These are phyloP conservation scores for Gymnothorax reevesii DNA, from an alignment of 2,797 vertebrate genomes.

Conservation along the genomic window DNA sequence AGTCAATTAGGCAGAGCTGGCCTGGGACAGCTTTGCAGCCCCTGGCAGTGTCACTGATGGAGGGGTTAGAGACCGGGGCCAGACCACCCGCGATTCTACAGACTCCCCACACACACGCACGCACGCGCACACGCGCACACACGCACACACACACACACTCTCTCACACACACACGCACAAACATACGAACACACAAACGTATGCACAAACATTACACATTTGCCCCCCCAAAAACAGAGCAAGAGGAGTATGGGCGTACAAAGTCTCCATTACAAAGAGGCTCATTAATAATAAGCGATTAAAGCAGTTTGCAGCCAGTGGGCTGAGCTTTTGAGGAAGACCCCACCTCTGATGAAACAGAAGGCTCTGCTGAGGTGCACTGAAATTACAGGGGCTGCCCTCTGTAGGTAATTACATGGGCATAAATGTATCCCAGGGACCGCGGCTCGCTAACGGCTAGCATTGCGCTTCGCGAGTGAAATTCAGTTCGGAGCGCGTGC, in stretches of 20 bases:
- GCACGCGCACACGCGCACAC: conserved; percentile 19
- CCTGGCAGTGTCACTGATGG: conserved; percentile 60
- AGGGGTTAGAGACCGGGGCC: conserved; percentile 56
- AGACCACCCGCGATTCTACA: conserved; percentile 62
- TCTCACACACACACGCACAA: not conserved
- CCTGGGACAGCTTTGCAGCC: conserved; percentile 61
- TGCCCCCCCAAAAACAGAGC: conserved; percentile 28
- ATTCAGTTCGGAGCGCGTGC: not conserved
- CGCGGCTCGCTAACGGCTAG: not conserved
- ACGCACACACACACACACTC: conserved; percentile 17
- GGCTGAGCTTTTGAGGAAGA: not conserved
- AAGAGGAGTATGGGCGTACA: not conserved
- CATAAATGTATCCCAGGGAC: not conserved
- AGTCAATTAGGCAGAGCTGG: conserved; percentile 75
- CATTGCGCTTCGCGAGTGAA: not conserved
- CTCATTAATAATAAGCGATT: conserved; percentile 56
- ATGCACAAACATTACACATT: not conserved
- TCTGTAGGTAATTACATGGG: conserved; percentile 1
- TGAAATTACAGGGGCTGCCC: not conserved
- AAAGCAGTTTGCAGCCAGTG: conserved; percentile 45
- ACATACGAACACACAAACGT: not conserved
- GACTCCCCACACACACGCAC: conserved; percentile 33
- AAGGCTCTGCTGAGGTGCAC: conserved; percentile 23
- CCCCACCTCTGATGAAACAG: conserved; percentile 30
- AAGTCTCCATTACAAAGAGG: conserved; percentile 53